Conservation (phyloP, 2,113 vertebrate genomes). For the Dipodomys ordii region DNA sequence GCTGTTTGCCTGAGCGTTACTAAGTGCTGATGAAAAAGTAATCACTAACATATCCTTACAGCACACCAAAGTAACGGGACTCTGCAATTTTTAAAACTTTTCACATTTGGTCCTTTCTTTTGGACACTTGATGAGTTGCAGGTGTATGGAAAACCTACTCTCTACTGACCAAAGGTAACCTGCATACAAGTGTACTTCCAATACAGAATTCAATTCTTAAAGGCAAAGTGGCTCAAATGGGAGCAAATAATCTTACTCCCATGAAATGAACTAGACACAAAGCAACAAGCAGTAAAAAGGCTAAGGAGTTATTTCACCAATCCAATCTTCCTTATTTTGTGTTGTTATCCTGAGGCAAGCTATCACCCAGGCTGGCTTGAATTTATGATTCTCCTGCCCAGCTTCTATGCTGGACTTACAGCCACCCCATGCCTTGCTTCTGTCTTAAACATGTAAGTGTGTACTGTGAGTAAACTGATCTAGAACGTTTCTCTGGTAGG, state of each 20-base stretch:
- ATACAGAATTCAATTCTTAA: background rate
- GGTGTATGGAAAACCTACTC: background rate
- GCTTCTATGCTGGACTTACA: background rate
- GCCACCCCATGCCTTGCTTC: background rate
- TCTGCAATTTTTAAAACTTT: background rate
- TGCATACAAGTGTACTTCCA: background rate
- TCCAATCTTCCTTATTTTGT: background rate
- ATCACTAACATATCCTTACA: background rate
- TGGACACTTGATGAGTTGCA: background rate
- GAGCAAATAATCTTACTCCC: background rate
- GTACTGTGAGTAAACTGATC: background rate
- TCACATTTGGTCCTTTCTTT: background rate
- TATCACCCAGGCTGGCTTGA: background rate
- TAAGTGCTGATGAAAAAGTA: background rate
- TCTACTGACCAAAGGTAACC: background rate
- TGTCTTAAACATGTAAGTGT: background rate
- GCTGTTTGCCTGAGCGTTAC: background rate
- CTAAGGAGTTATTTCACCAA: background rate
- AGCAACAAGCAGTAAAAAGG: background rate
- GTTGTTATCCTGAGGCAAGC: background rate
- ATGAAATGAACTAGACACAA: background rate
- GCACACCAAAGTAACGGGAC: background rate
- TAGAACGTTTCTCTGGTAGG: background rate
- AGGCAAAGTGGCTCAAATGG: background rate
- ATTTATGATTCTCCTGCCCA: background rate